Base-by-base conservation (phyloP, 2,888 invertebrate genomes). In the Ethmia dodecea region DNA sequence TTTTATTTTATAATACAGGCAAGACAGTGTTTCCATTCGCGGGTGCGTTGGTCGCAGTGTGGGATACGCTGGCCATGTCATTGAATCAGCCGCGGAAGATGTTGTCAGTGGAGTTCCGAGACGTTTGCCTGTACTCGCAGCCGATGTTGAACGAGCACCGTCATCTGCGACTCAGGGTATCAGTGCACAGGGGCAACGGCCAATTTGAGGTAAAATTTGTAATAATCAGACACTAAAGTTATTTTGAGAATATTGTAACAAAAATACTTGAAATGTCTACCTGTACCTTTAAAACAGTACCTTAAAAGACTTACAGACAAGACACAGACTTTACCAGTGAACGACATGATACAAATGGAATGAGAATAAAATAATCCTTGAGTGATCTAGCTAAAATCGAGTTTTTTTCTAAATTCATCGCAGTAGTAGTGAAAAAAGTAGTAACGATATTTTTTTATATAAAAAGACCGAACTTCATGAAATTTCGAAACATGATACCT, bases 11-110 rank as follows among this genome's bases (percentile, higher is more conserved):
- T n/a, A n/a, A n/a, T n/a, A 8, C 40, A 87, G 92, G 89, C 1
- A 87, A 92, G 43, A 90, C 88, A 27, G 58, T 93, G 8, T 91
- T 91, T 46, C 96, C 96, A 1, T 94, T 94, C 11, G 92, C 95
- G 1, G 92, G 91, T 18, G 91, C 93, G 42, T 71, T 96, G 49
- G 70, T 87, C 11, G 73, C 90, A 3, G 91, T 90, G 2, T 94
- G 94, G 94, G 91, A 92, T 53, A 91, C 91, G 0, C 58, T 93
- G 6, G 90, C 90, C 0, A 81, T 90, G 62, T 79, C 88, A 57
- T 13, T 58, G 12, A 88, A 88, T 1, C 75, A 84, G 14, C 59
- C 87, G 2, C 88, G 81, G 49, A 89, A 89, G 41, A 86, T 91
- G 43, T 60, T 93, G 14, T 88, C 93, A 0, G 91, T 96, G 1